Conservation (phyloP, 2,113 vertebrate species). For the Paedocypris sp. region DNA sequence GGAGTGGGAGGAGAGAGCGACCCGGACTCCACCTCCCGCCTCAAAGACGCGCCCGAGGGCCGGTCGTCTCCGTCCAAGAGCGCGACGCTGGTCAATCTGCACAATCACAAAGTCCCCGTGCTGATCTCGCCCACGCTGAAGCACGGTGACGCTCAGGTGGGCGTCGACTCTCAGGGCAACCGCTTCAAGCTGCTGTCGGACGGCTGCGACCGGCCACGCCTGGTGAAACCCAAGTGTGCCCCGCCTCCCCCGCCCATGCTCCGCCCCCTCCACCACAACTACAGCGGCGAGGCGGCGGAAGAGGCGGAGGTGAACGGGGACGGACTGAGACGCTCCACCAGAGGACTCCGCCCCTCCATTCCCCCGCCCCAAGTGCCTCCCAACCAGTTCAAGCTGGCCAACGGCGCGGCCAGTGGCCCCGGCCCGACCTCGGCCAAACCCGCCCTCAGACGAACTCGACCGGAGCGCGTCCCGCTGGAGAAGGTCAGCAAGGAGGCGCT, state of each 20-base stretch:
- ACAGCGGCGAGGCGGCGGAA: constrained; percentile 59
- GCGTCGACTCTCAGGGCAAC: constrained; percentile 97
- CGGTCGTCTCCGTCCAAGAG: constrained; percentile 82
- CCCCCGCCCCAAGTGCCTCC: constrained; percentile 92
- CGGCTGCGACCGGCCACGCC: constrained; percentile 82
- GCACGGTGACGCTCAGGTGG: constrained; percentile 86
- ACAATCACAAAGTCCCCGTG: constrained; percentile 98
- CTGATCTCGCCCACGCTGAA: constrained; percentile 93
- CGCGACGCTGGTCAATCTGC: constrained; percentile 56
- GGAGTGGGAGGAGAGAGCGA: constrained; percentile 59
- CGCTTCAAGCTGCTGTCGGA: constrained; percentile 92
- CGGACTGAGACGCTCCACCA: constrained; percentile 61
- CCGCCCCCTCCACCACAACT: constrained; percentile 67
- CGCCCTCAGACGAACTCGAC: constrained; percentile 77
- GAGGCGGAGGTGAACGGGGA: constrained; percentile 66
- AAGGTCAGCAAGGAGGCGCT: constrained; percentile 86
- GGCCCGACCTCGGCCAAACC: constrained; percentile 66
- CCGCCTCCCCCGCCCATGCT: constrained; percentile 82
- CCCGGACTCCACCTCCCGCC: constrained; percentile 50
- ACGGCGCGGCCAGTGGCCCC: constrained; percentile 44
- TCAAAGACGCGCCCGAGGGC: constrained; percentile 65
- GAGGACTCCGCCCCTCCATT: constrained; percentile 67
- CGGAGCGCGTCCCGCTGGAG: constrained; percentile 74
- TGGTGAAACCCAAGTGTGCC: constrained; percentile 95
- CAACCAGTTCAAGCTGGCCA: constrained; percentile 78